Percentiles rank a stretch among this genome's conserved stretches.
phyloP scores from a whole-genome alignment of 2,888 invertebrate genomes.

The Cataglyphis cursor region DNA sequence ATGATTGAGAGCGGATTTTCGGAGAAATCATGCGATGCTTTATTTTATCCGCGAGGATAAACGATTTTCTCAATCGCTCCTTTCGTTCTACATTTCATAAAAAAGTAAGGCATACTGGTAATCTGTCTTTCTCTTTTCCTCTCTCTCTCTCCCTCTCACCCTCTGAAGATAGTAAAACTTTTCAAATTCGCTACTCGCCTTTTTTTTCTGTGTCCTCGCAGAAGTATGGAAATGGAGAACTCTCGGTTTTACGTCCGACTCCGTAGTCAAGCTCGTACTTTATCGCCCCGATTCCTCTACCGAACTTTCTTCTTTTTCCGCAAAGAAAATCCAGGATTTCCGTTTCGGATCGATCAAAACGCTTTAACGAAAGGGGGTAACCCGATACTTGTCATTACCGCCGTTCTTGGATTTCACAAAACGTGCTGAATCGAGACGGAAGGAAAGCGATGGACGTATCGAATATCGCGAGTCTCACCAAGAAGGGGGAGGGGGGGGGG shows the following conservation, averaged over 20 bases:
- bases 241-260: slow-evolving; percentile 22
- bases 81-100: neutral
- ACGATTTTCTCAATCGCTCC: neutral
- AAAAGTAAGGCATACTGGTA: neutral
- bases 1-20: neutral
- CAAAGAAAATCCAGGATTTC: slow-evolving; percentile 60
- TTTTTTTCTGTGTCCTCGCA: neutral
- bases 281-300: slow-evolving; percentile 17
- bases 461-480: slow-evolving; percentile 41
- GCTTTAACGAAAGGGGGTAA: slow-evolving; percentile 47
- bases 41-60: neutral
- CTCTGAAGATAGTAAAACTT: slow-evolving; percentile 33
- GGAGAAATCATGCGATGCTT: neutral
- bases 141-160: neutral
- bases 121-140: neutral
- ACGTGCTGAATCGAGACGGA: slow-evolving; percentile 40
- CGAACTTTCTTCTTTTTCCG: neutral
- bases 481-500: too few species aligned
- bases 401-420: slow-evolving; percentile 44
- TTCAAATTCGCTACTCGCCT: slow-evolving; percentile 31
- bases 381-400: slow-evolving; percentile 59
- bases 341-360: slow-evolving; percentile 51
- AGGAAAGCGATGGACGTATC: slow-evolving; percentile 52
- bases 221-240: slow-evolving; percentile 42
- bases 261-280: slow-evolving; percentile 23